Evolutionary conservation across 2,113 vertebrate species (phyloP).

Genomic region (Mirza zaza): DNA sequence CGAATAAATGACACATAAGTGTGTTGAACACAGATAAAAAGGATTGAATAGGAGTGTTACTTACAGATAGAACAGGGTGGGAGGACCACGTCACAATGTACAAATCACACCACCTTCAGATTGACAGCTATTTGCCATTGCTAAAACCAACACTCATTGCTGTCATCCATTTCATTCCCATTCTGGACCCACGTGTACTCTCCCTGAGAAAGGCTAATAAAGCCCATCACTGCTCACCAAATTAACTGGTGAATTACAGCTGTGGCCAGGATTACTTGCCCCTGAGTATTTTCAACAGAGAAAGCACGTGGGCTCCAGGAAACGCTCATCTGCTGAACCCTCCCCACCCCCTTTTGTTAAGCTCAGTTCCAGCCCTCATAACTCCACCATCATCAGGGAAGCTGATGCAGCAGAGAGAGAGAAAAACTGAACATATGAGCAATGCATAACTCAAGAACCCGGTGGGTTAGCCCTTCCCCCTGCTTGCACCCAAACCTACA

Average conservation of each 20-base stretch:
- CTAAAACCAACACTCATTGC: background rate
- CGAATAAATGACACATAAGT: background rate
- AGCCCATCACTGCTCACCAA: background rate
- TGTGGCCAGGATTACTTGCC: background rate
- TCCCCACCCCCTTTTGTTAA: background rate
- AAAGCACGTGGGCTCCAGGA: background rate
- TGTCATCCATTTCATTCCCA: background rate
- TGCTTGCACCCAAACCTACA: rapidly evolving
- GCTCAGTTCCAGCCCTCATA: background rate
- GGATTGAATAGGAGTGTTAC: background rate
- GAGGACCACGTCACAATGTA: background rate
- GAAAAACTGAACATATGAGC: background rate
- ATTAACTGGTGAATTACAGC: background rate
- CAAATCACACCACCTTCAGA: background rate
- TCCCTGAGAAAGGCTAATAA: background rate
- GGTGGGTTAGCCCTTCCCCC: background rate
- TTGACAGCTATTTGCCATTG: background rate
- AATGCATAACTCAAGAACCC: background rate
- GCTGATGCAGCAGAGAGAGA: background rate
- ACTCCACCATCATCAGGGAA: background rate
- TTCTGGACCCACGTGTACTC: background rate
- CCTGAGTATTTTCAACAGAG: background rate
- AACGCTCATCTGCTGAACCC: background rate
- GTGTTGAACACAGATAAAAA: background rate
- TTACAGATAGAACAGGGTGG: background rate